These are phyloP conservation scores for Microdon myrmicae DNA, from an alignment of 2,888 invertebrate species.

Conservation along the genomic window DNA sequence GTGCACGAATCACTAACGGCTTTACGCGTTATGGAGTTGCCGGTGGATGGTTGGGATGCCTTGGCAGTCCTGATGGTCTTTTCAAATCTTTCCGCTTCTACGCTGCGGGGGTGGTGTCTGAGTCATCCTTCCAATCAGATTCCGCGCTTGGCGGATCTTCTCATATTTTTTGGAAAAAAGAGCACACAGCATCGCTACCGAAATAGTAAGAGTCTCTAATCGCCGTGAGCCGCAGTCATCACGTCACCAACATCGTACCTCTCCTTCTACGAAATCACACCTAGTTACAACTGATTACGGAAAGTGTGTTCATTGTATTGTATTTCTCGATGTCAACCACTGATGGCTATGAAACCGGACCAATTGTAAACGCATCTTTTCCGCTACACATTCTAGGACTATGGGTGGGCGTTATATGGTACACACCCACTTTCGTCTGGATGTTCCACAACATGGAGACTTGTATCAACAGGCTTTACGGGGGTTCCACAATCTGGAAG, in stretches of 20 bases:
- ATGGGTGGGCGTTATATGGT: no score
- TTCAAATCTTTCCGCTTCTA: conserved; percentile 8
- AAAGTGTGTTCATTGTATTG: conserved; percentile 8
- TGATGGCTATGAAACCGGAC: no score
- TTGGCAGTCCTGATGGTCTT: conserved; percentile 20
- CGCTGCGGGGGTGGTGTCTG: conserved; percentile 19
- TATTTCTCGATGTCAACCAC: no score
- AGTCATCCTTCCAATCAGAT: conserved; percentile 4
- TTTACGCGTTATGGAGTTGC: conserved; percentile 20
- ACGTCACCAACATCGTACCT: background rate
- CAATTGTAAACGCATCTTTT: no score
- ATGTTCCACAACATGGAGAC: no score
- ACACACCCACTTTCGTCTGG: no score
- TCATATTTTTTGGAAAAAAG: conserved; percentile 8
- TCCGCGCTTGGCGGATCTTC: conserved; percentile 3
- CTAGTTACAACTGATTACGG: background rate
- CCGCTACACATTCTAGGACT: no score
- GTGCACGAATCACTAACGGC: conserved; percentile 32
- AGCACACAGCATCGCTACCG: conserved; percentile 9
- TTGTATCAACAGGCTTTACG: no score
- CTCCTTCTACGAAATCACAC: background rate
- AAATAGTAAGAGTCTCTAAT: background rate
- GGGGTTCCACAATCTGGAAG: no score
- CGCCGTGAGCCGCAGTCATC: background rate
- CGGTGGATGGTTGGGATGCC: conserved; percentile 26